Evolutionary conservation across 1,140 invertebrate genomes (phyloP).

Genomic region (Procambarus virginalis): DNA sequence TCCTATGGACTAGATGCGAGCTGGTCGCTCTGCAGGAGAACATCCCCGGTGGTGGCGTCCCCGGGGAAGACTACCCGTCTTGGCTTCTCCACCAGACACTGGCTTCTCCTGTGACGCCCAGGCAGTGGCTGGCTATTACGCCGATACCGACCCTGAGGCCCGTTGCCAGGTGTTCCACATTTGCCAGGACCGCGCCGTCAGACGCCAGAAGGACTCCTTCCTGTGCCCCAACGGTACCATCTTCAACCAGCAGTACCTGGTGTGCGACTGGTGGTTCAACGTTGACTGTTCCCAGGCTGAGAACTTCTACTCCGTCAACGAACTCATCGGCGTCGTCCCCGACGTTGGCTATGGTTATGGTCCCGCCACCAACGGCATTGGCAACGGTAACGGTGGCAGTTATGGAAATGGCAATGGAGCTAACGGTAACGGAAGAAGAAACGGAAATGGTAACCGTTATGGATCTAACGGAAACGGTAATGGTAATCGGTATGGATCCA

Average conservation of each 20-base stretch:
- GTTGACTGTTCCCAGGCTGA: conserved; percentile 38
- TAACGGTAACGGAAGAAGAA: background rate
- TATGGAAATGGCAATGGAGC: background rate
- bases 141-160: conserved; percentile 26
- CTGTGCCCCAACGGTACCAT: conserved; percentile 46
- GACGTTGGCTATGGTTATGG: conserved; percentile 16
- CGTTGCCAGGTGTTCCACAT: conserved; percentile 58
- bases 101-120: conserved; percentile 23
- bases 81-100: conserved; percentile 20
- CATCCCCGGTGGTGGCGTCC: conserved; percentile 26
- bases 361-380: no score
- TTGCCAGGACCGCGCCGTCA: conserved; percentile 33
- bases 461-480: background rate
- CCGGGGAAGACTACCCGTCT: conserved; percentile 36
- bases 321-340: conserved; percentile 43
- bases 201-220: conserved; percentile 36
- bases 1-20: background rate
- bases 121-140: conserved; percentile 40
- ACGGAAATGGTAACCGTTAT: conserved; percentile 1
- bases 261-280: conserved; percentile 48
- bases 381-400: background rate
- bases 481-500: background rate
- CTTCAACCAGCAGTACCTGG: conserved; percentile 48
- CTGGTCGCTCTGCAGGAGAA: background rate
- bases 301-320: conserved; percentile 45